phyloP scores from a whole-genome alignment of 1,140 invertebrate genomes.

The Drosophila nikananu region DNA sequence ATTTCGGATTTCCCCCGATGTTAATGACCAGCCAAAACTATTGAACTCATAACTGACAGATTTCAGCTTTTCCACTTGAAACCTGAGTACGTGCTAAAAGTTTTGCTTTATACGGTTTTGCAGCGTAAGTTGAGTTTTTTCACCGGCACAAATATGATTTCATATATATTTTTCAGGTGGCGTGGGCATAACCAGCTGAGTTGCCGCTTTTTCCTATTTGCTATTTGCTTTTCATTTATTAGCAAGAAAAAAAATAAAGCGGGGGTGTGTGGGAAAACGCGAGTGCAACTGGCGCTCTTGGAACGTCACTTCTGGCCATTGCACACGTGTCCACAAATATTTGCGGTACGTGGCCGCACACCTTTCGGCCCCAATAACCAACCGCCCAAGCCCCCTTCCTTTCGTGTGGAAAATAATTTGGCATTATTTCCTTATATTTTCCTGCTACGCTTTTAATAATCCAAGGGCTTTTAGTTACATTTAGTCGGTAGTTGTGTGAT shows the following conservation, averaged over 20 bases:
- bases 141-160: slow-evolving; percentile 55
- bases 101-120: slow-evolving; percentile 41
- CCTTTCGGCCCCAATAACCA: slow-evolving; percentile 43
- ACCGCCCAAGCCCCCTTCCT: neutral
- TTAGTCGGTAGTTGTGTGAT: slow-evolving; percentile 37
- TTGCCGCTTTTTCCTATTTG: slow-evolving; percentile 65
- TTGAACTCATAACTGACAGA: slow-evolving; percentile 60
- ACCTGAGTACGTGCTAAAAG: slow-evolving; percentile 64
- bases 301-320: slow-evolving; percentile 71
- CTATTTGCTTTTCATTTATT: slow-evolving; percentile 82
- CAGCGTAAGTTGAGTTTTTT: slow-evolving; percentile 17
- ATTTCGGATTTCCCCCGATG: neutral
- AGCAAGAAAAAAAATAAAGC: slow-evolving; percentile 45
- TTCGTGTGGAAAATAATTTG: slow-evolving; percentile 34
- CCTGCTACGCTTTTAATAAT: slow-evolving; percentile 70
- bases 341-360: slow-evolving; percentile 78
- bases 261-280: neutral
- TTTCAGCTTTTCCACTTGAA: slow-evolving; percentile 27
- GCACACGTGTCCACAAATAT: slow-evolving; percentile 82
- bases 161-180: slow-evolving; percentile 57
- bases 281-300: slow-evolving; percentile 44
- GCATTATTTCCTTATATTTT: slow-evolving; percentile 39
- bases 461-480: slow-evolving; percentile 52
- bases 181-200: slow-evolving; percentile 16
- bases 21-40: slow-evolving; percentile 65